Evolutionary conservation across 2,888 invertebrate genomes (phyloP).

Genomic region (Leptopilina drosophilae): DNA sequence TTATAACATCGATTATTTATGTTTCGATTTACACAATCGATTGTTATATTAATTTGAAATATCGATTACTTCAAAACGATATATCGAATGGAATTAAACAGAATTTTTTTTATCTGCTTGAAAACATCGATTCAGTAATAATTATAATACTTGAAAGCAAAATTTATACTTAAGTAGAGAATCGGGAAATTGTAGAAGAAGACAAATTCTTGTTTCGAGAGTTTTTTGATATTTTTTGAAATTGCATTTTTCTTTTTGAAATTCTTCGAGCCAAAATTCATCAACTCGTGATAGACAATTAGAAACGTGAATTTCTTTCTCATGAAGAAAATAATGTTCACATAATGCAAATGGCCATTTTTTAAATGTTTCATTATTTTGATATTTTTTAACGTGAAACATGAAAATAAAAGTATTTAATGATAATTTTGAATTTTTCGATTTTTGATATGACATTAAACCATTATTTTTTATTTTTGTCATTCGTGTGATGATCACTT

Average conservation of each 20-base stretch:
- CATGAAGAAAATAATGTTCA: constrained; percentile 47
- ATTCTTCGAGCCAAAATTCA: constrained; percentile 45
- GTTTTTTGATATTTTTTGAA: background rate
- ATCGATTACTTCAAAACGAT: too few species aligned
- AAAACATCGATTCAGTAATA: too few species aligned
- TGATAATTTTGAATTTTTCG: background rate
- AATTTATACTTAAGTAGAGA: background rate
- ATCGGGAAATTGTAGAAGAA: background rate
- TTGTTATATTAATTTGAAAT: too few species aligned
- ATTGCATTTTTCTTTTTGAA: background rate
- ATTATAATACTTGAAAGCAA: background rate
- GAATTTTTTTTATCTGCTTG: too few species aligned
- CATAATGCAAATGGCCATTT: constrained; percentile 56
- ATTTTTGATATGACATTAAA: background rate
- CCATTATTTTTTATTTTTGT: constrained; percentile 8
- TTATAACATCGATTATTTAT: too few species aligned
- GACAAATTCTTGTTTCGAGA: constrained; percentile 25
- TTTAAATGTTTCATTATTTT: constrained; percentile 44
- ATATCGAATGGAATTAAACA: too few species aligned
- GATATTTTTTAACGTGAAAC: constrained; percentile 43
- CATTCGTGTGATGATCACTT: background rate
- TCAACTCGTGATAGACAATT: constrained; percentile 58
- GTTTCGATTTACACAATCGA: too few species aligned
- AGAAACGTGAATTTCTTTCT: constrained; percentile 54
- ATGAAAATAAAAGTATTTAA: background rate